A percentile compares a stretch with the other conserved stretches of the same genome.
Conservation (phyloP, 2,113 vertebrate genomes). For the Hoplias malabaricus region DNA sequence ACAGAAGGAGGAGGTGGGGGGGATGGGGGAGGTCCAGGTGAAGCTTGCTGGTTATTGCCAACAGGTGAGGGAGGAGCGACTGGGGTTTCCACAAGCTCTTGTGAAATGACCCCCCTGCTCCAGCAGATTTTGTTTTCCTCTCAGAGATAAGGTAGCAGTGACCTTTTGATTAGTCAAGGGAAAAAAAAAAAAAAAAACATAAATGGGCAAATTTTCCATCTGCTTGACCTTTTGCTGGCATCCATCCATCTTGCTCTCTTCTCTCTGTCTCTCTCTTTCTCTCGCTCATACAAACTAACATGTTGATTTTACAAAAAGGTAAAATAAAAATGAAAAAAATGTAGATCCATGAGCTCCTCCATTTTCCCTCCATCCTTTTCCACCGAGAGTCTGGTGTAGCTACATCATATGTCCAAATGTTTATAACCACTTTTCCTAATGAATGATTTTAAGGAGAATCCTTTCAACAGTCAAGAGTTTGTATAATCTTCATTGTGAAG, state of each 20-base stretch:
- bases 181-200: slow-evolving; percentile 33
- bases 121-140: slow-evolving; percentile 47
- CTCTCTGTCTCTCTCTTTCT: neutral
- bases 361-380: neutral
- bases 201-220: slow-evolving; percentile 49
- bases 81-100: slow-evolving; percentile 50
- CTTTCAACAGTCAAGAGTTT: too few species aligned
- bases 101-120: slow-evolving; percentile 43
- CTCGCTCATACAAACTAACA: neutral
- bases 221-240: slow-evolving; percentile 37
- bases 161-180: slow-evolving; percentile 46
- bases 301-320: slow-evolving; percentile 14
- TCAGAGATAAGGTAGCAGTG: slow-evolving; percentile 62
- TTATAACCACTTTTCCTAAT: too few species aligned
- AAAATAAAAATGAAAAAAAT: too few species aligned
- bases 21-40: too few species aligned
- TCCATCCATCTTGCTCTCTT: slow-evolving; percentile 16
- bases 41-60: slow-evolving; percentile 5
- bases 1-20: slow-evolving; percentile 62
- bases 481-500: too few species aligned
- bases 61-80: slow-evolving; percentile 36
- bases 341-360: neutral
- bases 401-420: too few species aligned
- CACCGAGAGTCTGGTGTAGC: too few species aligned
- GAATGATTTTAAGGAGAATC: too few species aligned